Conservation (phyloP, 2,888 invertebrate genomes). For the Isotomurus palustris region DNA sequence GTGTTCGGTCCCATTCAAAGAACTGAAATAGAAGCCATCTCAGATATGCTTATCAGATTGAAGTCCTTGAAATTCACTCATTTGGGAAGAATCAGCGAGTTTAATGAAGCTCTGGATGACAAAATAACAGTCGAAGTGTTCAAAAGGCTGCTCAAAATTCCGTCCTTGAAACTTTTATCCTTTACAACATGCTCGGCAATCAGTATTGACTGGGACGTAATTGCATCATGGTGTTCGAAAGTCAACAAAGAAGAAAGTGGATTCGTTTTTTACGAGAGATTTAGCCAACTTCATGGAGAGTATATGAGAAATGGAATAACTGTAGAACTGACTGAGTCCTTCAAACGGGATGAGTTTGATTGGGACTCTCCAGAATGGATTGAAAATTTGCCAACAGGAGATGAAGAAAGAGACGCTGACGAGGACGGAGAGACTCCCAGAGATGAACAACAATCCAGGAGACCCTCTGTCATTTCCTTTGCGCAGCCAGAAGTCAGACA, state of each 20-base stretch:
- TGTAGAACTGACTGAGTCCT: conserved; percentile 7
- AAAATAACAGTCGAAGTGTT: conserved; percentile 15
- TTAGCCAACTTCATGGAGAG: conserved; percentile 34
- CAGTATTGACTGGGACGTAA: conserved; percentile 30
- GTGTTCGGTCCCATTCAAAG: conserved; percentile 26
- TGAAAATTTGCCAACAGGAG: no score
- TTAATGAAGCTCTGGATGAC: conserved; percentile 18
- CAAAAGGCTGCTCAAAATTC: conserved; percentile 24
- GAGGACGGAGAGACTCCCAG: no score
- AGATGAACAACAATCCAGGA: no score
- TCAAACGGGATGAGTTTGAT: conserved; percentile 23
- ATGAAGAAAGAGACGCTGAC: no score
- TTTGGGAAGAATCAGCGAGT: conserved; percentile 28
- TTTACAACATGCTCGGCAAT: conserved; percentile 29
- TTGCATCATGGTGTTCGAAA: conserved; percentile 22
- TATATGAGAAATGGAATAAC: conserved; percentile 30
- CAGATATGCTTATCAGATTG: conserved; percentile 23
- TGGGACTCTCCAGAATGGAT: no score
- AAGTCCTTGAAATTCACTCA: conserved; percentile 29
- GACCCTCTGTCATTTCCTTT: no score
- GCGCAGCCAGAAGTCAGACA: no score
- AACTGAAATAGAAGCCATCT: conserved; percentile 22
- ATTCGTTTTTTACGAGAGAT: conserved; percentile 12
- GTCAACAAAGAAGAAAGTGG: conserved; percentile 3
- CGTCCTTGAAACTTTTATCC: conserved; percentile 15